A percentile compares a stretch with the other conserved stretches of the same genome.
Conservation (phyloP, 2,888 invertebrate genomes). For the Amiota communis region DNA sequence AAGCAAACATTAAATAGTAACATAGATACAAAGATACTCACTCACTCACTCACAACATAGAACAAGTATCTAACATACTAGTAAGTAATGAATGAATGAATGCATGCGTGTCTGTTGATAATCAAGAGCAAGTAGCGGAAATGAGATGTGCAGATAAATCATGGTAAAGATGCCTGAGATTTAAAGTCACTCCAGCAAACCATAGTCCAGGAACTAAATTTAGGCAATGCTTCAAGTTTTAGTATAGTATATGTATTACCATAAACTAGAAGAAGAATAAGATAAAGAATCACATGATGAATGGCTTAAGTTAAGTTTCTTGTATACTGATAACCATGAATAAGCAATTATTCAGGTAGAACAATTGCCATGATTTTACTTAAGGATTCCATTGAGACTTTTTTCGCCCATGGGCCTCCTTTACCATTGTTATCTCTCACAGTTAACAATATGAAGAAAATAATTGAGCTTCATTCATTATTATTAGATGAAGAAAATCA, state of each 20-base stretch:
- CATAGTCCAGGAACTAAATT: not conserved
- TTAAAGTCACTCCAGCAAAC: constrained; percentile 18
- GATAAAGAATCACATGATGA: not conserved
- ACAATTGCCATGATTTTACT: not conserved
- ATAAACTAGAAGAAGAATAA: not conserved
- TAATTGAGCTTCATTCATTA: constrained; percentile 26
- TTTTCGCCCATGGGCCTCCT: not conserved
- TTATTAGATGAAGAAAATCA: constrained; percentile 44
- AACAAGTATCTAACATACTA: not conserved
- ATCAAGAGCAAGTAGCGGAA: constrained; percentile 54
- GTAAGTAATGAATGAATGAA: constrained; percentile 36
- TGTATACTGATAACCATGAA: not conserved
- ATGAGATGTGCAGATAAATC: constrained; percentile 60
- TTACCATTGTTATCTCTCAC: not conserved
- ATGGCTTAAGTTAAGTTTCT: not conserved
- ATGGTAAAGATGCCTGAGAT: constrained; percentile 42
- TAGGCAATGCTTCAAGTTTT: not conserved
- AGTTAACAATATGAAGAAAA: constrained; percentile 8
- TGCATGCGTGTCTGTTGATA: constrained; percentile 48
- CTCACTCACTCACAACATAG: too few relatives aligned
- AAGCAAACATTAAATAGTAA: constrained; percentile 62
- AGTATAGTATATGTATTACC: too few relatives aligned
- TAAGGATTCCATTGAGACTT: constrained; percentile 21
- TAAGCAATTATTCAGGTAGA: not conserved
- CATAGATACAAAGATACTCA: constrained; percentile 43